A percentile compares a stretch with the other conserved stretches of the same genome.
Conservation (phyloP, 2,888 invertebrate genomes). For the Caenorhabditis uteleia region DNA sequence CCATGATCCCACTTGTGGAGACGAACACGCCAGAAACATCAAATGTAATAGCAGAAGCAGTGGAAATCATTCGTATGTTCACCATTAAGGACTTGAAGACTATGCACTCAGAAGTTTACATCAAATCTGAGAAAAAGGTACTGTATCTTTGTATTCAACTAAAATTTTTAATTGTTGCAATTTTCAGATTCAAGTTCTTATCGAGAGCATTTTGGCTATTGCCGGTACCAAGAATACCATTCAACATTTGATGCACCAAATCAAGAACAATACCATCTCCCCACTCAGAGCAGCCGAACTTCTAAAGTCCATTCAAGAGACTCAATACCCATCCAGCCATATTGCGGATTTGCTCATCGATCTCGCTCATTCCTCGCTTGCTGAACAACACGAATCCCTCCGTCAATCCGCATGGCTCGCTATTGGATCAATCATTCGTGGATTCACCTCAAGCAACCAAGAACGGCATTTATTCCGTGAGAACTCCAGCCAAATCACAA, state of each 20-base stretch:
- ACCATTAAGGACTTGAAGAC: conserved; percentile 38
- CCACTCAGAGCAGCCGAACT: conserved; percentile 38
- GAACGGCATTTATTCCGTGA: conserved; percentile 36
- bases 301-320: conserved; percentile 46
- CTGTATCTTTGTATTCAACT: too few species aligned
- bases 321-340: conserved; percentile 44
- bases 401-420: conserved; percentile 53
- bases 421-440: conserved; percentile 48
- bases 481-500: conserved; percentile 41
- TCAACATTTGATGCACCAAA: conserved; percentile 45
- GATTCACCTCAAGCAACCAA: conserved; percentile 33
- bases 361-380: conserved; percentile 34
- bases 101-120: conserved; percentile 35
- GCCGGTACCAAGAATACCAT: conserved; percentile 57
- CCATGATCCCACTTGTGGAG: conserved; percentile 24
- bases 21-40: conserved; percentile 40
- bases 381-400: conserved; percentile 27
- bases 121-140: conserved; percentile 24
- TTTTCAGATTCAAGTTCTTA: conserved; percentile 42
- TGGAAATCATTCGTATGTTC: conserved; percentile 50
- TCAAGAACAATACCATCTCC: conserved; percentile 34
- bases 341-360: conserved; percentile 55
- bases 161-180: too few species aligned
- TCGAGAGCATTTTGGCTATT: conserved; percentile 47
- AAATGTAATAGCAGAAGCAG: conserved; percentile 49